A percentile compares a stretch with the other conserved stretches of the same genome.
These are phyloP conservation scores for Rhabdomys pumilio DNA, from an alignment of 2,797 vertebrate genomes.

Conservation along the genomic window DNA sequence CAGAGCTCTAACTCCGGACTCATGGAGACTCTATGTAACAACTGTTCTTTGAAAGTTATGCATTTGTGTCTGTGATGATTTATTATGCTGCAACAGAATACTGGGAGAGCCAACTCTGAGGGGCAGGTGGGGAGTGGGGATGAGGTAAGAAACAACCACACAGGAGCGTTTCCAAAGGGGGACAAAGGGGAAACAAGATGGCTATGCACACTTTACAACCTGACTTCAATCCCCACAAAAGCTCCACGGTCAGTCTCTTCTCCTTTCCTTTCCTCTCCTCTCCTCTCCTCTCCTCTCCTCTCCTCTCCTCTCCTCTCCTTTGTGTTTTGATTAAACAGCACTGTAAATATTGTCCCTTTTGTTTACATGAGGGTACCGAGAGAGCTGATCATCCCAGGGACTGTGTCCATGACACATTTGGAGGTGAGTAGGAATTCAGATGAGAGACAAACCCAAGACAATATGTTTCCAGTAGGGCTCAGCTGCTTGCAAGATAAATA, in stretches of 20 bases:
- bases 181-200: rapidly evolving
- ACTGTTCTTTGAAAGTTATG: background rate
- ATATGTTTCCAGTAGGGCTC: slow-evolving; percentile 85
- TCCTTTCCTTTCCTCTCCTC: background rate
- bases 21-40: background rate
- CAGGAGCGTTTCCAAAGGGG: background rate
- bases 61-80: background rate
- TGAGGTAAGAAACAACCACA: background rate
- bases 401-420: slow-evolving; percentile 79
- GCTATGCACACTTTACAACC: background rate
- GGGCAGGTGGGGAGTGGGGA: background rate
- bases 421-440: slow-evolving; percentile 88
- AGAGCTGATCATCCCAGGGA: slow-evolving; percentile 66
- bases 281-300: too few species aligned
- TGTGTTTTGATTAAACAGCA: slow-evolving; percentile 37
- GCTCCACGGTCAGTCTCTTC: slow-evolving; percentile 13
- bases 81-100: background rate
- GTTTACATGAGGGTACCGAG: slow-evolving; percentile 73
- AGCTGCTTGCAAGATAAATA: slow-evolving; percentile 89
- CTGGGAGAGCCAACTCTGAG: background rate
- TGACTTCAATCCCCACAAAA: background rate
- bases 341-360: slow-evolving; percentile 62
- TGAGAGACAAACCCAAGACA: slow-evolving; percentile 90
- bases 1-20: background rate
- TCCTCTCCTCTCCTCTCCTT: background rate